Percentiles rank a stretch among this genome's conserved stretches.
Evolutionary conservation across 1,140 invertebrate species (phyloP).

Genomic region (Zaprionus vittiger): DNA sequence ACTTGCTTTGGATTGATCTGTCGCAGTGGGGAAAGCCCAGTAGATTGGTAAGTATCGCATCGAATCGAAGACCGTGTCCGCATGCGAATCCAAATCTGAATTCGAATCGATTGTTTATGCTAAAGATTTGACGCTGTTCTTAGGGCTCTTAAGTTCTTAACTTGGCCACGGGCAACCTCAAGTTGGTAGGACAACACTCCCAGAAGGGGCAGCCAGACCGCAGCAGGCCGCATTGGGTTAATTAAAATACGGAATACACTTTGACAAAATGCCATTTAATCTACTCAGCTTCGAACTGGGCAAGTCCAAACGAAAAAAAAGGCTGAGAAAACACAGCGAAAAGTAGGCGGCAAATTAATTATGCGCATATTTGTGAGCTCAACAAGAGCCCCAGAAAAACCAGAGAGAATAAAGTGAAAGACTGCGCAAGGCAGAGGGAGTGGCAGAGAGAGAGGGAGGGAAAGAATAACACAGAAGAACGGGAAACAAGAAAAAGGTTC

Average conservation of each 20-base stretch:
- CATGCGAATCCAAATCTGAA: neutral
- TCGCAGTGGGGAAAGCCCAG: neutral
- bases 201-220: neutral
- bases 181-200: neutral
- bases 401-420: slow-evolving; percentile 27
- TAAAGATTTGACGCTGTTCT: slow-evolving; percentile 2
- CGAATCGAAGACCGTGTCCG: neutral
- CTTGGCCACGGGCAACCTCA: neutral
- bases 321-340: slow-evolving; percentile 23
- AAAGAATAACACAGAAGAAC: slow-evolving; percentile 14
- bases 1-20: slow-evolving; percentile 39
- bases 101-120: slow-evolving; percentile 30
- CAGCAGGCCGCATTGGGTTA: slow-evolving; percentile 38
- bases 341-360: slow-evolving; percentile 66
- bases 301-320: slow-evolving; percentile 21
- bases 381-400: slow-evolving; percentile 22
- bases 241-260: slow-evolving; percentile 74
- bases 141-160: slow-evolving; percentile 25
- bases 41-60: slow-evolving; percentile 32
- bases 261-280: slow-evolving; percentile 81
- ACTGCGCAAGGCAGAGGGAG: neutral
- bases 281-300: slow-evolving; percentile 59
- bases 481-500: slow-evolving; percentile 53
- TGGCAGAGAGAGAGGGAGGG: slow-evolving; percentile 3
- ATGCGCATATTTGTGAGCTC: slow-evolving; percentile 77